Conservation (phyloP, 2,888 invertebrate genomes). For the Megastigmus dorsalis region DNA sequence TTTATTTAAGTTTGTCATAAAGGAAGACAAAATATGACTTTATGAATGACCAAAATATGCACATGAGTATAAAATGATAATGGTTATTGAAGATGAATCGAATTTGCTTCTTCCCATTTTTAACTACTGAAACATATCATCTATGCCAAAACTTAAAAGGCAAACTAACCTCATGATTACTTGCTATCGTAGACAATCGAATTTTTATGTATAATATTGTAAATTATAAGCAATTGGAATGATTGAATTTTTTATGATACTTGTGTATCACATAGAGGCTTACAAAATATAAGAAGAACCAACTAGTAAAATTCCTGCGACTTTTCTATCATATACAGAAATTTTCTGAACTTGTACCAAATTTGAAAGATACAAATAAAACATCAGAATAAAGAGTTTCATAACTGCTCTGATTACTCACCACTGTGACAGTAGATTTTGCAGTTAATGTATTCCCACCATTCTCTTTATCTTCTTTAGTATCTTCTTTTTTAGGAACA, state of each 20-base stretch:
- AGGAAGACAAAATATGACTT: conserved; percentile 25
- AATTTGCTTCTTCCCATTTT: conserved; percentile 53
- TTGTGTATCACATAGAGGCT: conserved; percentile 2
- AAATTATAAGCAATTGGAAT: conserved; percentile 18
- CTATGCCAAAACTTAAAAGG: conserved; percentile 12
- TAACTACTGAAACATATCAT: not conserved
- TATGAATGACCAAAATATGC: conserved; percentile 30
- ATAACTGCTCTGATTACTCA: conserved; percentile 55
- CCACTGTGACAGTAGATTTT: conserved; percentile 67
- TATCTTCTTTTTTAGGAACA: conserved; percentile 69
- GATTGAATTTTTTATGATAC: conserved; percentile 14
- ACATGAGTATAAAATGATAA: conserved; percentile 40
- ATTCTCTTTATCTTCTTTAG: conserved; percentile 72
- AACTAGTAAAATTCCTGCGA: conserved; percentile 20
- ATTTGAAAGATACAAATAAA: conserved; percentile 27
- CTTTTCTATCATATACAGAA: not conserved
- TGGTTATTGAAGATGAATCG: conserved; percentile 16
- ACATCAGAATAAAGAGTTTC: conserved; percentile 28
- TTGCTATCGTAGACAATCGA: conserved; percentile 20
- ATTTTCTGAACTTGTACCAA: not conserved
- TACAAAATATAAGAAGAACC: conserved; percentile 39
- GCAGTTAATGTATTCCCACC: conserved; percentile 66
- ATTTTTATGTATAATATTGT: conserved; percentile 6
- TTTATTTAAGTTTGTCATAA: conserved; percentile 16
- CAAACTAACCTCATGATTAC: not conserved